Conservation (phyloP, 2,888 invertebrate species). For the Busseola fusca region DNA sequence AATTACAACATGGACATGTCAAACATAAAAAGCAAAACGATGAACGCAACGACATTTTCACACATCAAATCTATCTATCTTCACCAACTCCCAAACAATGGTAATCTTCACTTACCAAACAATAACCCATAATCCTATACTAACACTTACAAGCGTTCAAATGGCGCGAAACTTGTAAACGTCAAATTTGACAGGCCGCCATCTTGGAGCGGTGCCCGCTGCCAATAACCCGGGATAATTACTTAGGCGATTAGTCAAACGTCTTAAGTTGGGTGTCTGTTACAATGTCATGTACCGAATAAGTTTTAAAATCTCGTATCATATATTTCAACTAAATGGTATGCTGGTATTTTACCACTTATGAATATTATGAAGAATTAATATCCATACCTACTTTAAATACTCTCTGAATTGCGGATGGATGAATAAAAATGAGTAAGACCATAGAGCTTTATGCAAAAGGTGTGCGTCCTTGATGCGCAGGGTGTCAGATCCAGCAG, state of each 20-base stretch:
- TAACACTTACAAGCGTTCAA: slow-evolving; percentile 55
- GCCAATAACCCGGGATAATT: slow-evolving; percentile 82
- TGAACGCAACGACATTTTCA: neutral
- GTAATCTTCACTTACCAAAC: slow-evolving; percentile 9
- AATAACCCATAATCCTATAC: slow-evolving; percentile 44
- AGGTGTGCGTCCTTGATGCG: too few relatives aligned
- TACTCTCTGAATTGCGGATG: too few relatives aligned
- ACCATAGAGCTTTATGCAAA: too few relatives aligned
- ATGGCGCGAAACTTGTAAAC: slow-evolving; percentile 79
- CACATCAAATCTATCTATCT: neutral
- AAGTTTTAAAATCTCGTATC: neutral
- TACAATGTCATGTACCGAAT: slow-evolving; percentile 47
- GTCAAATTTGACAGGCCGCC: slow-evolving; percentile 85
- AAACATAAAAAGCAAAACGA: neutral
- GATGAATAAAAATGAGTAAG: too few relatives aligned
- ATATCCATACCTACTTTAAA: too few relatives aligned
- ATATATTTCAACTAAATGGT: neutral
- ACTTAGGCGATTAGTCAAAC: slow-evolving; percentile 83
- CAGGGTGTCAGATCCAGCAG: too few relatives aligned
- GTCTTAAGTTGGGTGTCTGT: slow-evolving; percentile 53
- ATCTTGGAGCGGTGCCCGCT: slow-evolving; percentile 76
- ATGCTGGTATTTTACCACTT: neutral
- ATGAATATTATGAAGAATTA: too few relatives aligned
- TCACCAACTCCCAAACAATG: slow-evolving; percentile 6
- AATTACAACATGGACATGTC: neutral